Evolutionary conservation across 30 jellyfish, hydroid and myxozoan genomes (phyloP), one percentile per base, ranked within the genome.

Genomic region (Hydractinia symbiolongicarpus): DNA sequence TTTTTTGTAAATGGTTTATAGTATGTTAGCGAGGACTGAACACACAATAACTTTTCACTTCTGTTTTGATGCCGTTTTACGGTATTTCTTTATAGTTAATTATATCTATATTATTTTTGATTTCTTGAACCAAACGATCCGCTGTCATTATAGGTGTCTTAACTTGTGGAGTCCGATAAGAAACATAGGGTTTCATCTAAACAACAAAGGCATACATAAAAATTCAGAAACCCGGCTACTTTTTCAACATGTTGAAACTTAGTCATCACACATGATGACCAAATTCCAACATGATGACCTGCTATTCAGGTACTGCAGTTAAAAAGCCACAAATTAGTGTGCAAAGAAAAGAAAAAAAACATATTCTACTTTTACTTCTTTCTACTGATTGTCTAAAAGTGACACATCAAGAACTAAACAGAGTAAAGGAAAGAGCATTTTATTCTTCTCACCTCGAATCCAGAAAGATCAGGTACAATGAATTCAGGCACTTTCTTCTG

Each of bases 101-200:
- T 11, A 78, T 81, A 49, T 83, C 88, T 4, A 86, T 83, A 57
- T 91, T 86, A 55, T 16, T 19, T 77, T 91, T 82, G 8, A 91
- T 66, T 70, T 86, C 96, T 73, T 87, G 81, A 4, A 79, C 74
- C 40, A 91, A 84, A 66, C 81, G 79, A 19, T 91, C 96, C 14
- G 95, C 89, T 52, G 98, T 91, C 93, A 91, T 79, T 53, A 85
- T 81, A 44, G 79, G 84, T 5, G 70, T 61, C 9, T 51, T 55
- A 6, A 86, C 82, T 60, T 76, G 89, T 13, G 90, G 93, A 5
- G 90, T 86, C 72, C 94, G 95, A 82, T 88, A 86, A 10, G 98
- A 83, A 19, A 91, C 98, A 83, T 91, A 91, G 7, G 98, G 98
- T 76, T 86, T 91, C 82, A 91, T 79, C 98, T 91, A 61, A 61